Base-by-base conservation (phyloP, 2,797 vertebrate species). In the Enteromius fasciolatus region DNA sequence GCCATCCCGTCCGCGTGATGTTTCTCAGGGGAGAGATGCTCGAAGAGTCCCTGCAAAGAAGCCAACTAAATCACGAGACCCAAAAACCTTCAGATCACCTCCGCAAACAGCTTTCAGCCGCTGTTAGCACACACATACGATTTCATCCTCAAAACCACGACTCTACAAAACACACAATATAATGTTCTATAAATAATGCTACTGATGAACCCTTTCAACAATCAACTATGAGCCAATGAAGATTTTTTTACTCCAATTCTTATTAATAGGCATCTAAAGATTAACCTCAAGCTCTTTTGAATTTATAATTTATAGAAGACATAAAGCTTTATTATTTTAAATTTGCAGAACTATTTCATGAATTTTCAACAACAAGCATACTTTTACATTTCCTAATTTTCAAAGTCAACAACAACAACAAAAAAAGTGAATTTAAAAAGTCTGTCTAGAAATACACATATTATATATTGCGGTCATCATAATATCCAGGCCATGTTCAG, bases 11-110 rank as follows among this genome's bases (percentile, higher is more conserved):
- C 78, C 78, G 7, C 72, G 70, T 80, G 83, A 80, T 61, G 63
- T 52, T 67, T 80, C 78, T 80, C 72, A 39, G 41, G 83, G 72
- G 72, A 69, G 8, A 68, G 50, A 50, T 23, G 25, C 64, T 68
- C 63, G 46, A 33, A 18, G 44, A 75, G 63, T 54, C 63, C 12
- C 59, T 82, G 44, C 80, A 28, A 39, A 72, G 54, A 72, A 36
- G 48, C 41, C 66, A 63, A 50, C 44, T 63, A 76, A 44, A 39
- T 41, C 76, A 78, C 48, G 50, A n/a, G 59, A 64, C 39, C 78
- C 78, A 80, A 28, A 74, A 74, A 31, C 48, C 41, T 50, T 15
- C 69, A 46, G 20, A 23, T 76, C 78, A 76, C 23, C 72, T 76
- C 72, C 36, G 69, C 10, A 69, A 70, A 70, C 76, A 66, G 9